Percentiles rank a stretch among this genome's conserved stretches.
Conservation (phyloP, 2,888 invertebrate genomes). For the Matsumyia berberina region DNA sequence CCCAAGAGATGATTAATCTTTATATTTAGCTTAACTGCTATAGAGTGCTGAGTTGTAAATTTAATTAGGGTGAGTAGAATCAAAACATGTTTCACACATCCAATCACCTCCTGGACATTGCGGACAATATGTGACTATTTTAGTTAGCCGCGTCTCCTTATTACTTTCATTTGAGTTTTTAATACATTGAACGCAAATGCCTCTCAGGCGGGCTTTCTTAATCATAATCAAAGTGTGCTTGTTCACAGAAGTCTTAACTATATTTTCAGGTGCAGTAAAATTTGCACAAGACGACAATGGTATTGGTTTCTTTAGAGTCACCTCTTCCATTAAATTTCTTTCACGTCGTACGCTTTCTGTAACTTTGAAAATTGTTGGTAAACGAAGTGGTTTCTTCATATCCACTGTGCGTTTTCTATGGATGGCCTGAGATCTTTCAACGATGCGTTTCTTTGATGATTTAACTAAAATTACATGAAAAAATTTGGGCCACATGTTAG, state of each 20-base stretch:
- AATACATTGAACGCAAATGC: slow-evolving; percentile 83
- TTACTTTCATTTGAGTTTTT: slow-evolving; percentile 74
- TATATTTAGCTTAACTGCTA: too few relatives aligned
- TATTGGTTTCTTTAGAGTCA: slow-evolving; percentile 37
- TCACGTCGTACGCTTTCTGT: not conserved
- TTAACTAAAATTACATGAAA: slow-evolving; percentile 10
- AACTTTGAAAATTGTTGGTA: not conserved
- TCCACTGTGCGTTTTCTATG: not conserved
- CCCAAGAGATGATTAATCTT: too few relatives aligned
- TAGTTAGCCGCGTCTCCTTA: slow-evolving; percentile 77
- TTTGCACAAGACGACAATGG: slow-evolving; percentile 58
- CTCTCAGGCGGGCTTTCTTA: slow-evolving; percentile 81
- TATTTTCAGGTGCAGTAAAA: slow-evolving; percentile 78
- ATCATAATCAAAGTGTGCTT: slow-evolving; percentile 81
- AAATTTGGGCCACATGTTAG: not conserved
- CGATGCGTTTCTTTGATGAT: not conserved
- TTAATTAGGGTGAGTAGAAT: slow-evolving; percentile 48
- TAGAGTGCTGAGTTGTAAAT: too few relatives aligned
- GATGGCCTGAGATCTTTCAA: not conserved
- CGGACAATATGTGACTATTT: slow-evolving; percentile 82
- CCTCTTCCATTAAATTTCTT: not conserved
- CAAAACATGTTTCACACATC: slow-evolving; percentile 83
- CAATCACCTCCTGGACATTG: slow-evolving; percentile 82
- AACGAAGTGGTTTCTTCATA: slow-evolving; percentile 10
- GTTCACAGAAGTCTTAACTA: slow-evolving; percentile 79